Percentiles rank a stretch among this genome's conserved stretches.
These are phyloP conservation scores for Coluber constrictor DNA, from an alignment of 2,797 vertebrate species.

Conservation along the genomic window DNA sequence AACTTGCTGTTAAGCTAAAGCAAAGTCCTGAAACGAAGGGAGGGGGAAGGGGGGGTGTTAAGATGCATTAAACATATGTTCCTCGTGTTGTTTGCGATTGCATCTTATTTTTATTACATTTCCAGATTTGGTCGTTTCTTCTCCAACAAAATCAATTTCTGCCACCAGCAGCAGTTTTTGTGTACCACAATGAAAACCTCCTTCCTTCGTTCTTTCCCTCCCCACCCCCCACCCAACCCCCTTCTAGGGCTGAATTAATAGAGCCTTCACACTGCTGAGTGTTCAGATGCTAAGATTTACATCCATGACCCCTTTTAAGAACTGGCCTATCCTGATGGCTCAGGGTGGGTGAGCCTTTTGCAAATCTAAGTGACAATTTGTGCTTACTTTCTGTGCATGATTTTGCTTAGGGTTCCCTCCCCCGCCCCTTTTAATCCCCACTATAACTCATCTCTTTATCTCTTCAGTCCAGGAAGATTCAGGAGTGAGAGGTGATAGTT, in stretches of 20 bases:
- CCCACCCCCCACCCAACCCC: conserved; percentile 42
- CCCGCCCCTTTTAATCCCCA: background rate
- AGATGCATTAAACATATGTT: conserved; percentile 58
- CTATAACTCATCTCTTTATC: conserved; percentile 5
- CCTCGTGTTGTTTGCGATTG: conserved; percentile 57
- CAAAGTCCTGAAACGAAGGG: conserved; percentile 44
- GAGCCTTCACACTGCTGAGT: conserved; percentile 35
- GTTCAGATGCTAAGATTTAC: conserved; percentile 37
- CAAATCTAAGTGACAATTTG: conserved; percentile 19
- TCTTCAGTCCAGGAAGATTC: background rate
- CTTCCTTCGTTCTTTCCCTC: conserved; percentile 37
- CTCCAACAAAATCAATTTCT: conserved; percentile 43
- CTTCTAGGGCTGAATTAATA: conserved; percentile 42
- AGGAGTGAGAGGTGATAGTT: background rate
- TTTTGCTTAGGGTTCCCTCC: background rate
- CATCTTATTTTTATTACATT: conserved; percentile 46
- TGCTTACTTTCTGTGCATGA: conserved; percentile 8
- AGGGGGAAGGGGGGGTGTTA: background rate
- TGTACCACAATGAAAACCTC: conserved; percentile 1
- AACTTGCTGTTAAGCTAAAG: conserved; percentile 35
- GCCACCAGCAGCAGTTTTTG: conserved; percentile 46
- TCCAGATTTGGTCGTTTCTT: conserved; percentile 50
- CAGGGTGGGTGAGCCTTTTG: conserved; percentile 3
- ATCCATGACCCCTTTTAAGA: conserved; percentile 34
- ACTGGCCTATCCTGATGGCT: conserved; percentile 11